Percentiles rank a stretch among this genome's conserved stretches.
Conservation (phyloP, 2,797 vertebrate genomes). For the Octomys mimax region DNA sequence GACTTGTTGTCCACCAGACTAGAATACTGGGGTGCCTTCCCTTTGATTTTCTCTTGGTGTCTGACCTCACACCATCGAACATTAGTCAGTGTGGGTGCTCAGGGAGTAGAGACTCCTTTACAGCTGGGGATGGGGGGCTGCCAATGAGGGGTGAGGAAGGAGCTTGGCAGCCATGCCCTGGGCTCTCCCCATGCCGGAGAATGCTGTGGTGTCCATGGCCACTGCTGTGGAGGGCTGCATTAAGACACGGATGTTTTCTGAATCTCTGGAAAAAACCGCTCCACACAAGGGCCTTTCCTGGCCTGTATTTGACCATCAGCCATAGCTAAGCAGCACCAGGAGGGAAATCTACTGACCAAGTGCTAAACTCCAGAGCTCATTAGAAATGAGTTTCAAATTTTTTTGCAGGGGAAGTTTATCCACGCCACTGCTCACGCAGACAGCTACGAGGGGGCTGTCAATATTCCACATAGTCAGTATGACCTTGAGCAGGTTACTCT, state of each 20-base stretch:
- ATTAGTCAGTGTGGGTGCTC: no score
- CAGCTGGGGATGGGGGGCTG: neutral
- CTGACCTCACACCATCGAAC: neutral
- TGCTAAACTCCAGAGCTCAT: neutral
- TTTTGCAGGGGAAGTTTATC: slow-evolving; percentile 59
- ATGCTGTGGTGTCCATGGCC: accelerated
- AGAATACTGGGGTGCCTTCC: neutral
- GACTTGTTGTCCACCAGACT: accelerated
- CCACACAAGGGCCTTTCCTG: neutral
- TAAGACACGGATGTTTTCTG: neutral
- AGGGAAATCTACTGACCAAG: neutral
- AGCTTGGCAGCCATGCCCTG: neutral
- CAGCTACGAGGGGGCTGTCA: slow-evolving; percentile 24
- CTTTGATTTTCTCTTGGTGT: neutral
- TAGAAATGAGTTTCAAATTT: slow-evolving; percentile 20
- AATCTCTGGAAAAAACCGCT: accelerated
- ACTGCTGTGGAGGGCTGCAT: no score
- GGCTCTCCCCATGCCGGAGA: accelerated
- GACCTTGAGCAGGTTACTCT: slow-evolving; percentile 39
- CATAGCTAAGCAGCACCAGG: neutral
- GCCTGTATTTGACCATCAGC: neutral
- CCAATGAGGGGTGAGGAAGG: neutral
- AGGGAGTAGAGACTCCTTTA: neutral
- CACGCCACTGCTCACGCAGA: slow-evolving; percentile 38
- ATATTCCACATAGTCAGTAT: slow-evolving; percentile 11